Evolutionary conservation across 1,140 invertebrate genomes (phyloP).

Genomic region (Drosophila baimaii): DNA sequence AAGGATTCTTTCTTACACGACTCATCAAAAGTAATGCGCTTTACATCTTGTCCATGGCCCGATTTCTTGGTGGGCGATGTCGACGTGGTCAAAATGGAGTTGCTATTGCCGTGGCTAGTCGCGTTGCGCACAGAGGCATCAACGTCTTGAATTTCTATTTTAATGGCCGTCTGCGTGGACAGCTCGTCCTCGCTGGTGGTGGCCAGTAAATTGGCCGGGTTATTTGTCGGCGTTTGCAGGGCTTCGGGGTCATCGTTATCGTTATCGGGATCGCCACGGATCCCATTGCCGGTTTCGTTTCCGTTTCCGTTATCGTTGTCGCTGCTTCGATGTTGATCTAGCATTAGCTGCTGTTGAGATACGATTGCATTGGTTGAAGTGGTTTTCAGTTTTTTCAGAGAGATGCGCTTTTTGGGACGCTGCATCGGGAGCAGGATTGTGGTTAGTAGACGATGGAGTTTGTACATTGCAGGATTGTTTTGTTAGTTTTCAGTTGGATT

Average conservation of each 20-base stretch:
- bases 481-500: conserved; percentile 39
- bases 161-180: conserved; percentile 74
- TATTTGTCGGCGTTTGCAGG: conserved; percentile 57
- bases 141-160: conserved; percentile 74
- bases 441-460: conserved; percentile 30
- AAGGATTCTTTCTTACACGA: conserved; percentile 85
- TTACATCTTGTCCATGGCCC: conserved; percentile 83
- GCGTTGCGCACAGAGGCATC: conserved; percentile 50
- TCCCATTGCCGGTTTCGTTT: background rate
- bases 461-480: conserved; percentile 41
- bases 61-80: conserved; percentile 76
- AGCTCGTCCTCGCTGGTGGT: conserved; percentile 80
- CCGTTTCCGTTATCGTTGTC: conserved; percentile 17
- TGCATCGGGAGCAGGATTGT: conserved; percentile 50
- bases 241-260: conserved; percentile 33
- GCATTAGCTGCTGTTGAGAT: conserved; percentile 80
- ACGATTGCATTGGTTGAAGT: conserved; percentile 75
- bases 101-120: conserved; percentile 26
- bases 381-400: conserved; percentile 75
- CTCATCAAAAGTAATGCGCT: conserved; percentile 84
- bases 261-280: background rate
- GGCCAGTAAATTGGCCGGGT: conserved; percentile 35
- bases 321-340: conserved; percentile 56
- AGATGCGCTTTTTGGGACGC: conserved; percentile 82
- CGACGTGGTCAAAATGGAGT: conserved; percentile 51